A percentile compares a stretch with the other conserved stretches of the same genome.
Conservation (phyloP, 2,797 vertebrate genomes). For the Ibycter americanus region DNA sequence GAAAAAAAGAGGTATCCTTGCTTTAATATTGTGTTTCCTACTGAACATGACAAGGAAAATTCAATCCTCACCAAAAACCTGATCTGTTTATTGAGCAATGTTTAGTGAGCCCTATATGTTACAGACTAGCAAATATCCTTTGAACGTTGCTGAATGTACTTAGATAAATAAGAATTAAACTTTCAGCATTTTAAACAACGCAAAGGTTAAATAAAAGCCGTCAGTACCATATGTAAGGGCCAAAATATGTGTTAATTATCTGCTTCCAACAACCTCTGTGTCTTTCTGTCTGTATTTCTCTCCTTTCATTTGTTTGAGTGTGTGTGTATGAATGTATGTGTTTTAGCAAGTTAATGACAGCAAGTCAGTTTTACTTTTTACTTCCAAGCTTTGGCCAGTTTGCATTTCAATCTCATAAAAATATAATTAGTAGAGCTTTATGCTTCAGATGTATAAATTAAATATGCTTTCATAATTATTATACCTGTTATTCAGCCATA, state of each 20-base stretch:
- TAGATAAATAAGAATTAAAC: conserved; percentile 29
- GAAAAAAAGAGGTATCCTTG: conserved; percentile 31
- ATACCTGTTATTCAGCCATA: conserved; percentile 62
- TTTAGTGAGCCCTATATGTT: conserved; percentile 18
- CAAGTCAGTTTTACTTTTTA: conserved; percentile 56
- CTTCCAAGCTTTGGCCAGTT: conserved; percentile 49
- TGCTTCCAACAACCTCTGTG: not conserved
- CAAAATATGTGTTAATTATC: conserved; percentile 18
- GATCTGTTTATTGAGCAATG: conserved; percentile 57
- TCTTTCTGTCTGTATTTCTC: not conserved
- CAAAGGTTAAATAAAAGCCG: conserved; percentile 51
- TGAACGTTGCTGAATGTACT: conserved; percentile 16
- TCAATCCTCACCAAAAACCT: conserved; percentile 60
- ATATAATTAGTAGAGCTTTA: conserved; percentile 48
- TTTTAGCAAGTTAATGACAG: conserved; percentile 30
- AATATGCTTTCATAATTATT: conserved; percentile 61
- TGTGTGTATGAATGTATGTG: not conserved
- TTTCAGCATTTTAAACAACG: conserved; percentile 33
- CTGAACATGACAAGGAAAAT: conserved; percentile 63
- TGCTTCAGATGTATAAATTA: conserved; percentile 47
- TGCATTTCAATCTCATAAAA: conserved; percentile 53
- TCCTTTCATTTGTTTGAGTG: not conserved
- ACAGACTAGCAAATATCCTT: conserved; percentile 19
- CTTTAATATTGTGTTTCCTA: conserved; percentile 15
- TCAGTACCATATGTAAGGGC: conserved; percentile 23